A percentile compares a stretch with the other conserved stretches of the same genome.
phyloP scores from a whole-genome alignment of 2,113 vertebrate species.

The Cavia aperea region DNA sequence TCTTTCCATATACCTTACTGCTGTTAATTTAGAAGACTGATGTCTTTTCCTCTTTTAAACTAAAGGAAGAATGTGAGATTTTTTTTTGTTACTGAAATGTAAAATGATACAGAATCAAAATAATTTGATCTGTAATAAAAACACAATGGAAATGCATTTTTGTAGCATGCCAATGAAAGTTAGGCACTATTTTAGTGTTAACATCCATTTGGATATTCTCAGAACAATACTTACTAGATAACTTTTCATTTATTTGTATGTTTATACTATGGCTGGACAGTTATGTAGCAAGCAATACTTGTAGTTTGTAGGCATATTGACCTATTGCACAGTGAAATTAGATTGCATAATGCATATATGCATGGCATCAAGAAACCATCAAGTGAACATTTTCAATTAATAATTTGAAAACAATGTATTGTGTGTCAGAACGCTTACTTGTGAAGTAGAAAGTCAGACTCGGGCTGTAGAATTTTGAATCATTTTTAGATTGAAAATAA shows the following conservation, averaged over 20 bases:
- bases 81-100: not conserved
- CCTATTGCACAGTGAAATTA: not conserved
- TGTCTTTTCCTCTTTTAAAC: constrained; percentile 4
- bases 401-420: not conserved
- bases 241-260: constrained; percentile 15
- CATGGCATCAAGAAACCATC: not conserved
- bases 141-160: not conserved
- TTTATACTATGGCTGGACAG: not conserved
- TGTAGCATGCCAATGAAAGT: not conserved
- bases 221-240: not conserved
- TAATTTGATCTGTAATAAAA: not conserved
- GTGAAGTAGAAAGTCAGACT: not conserved
- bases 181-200: not conserved
- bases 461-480: not conserved
- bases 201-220: not conserved
- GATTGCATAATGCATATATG: not conserved
- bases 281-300: not conserved
- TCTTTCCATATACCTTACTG: not conserved
- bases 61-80: not conserved
- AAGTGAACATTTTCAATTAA: not conserved
- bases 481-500: not conserved
- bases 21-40: not conserved
- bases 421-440: not conserved
- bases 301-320: not conserved
- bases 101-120: not conserved